phyloP scores from a whole-genome alignment of 1,140 invertebrate genomes.

The Atta cephalotes region DNA sequence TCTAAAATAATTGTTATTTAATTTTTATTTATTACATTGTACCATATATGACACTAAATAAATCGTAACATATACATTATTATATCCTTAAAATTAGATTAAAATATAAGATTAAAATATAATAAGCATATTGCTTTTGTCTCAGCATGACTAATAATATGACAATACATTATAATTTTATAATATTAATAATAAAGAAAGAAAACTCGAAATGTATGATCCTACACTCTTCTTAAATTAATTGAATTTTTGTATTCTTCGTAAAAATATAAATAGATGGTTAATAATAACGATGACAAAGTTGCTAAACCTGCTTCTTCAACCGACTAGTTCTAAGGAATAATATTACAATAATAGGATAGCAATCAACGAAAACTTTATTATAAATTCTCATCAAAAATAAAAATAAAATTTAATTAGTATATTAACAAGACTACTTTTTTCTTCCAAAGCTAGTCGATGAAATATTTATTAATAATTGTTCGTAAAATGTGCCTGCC shows the following conservation, averaged over 20 bases:
- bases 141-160: background rate
- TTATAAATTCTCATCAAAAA: conserved; percentile 53
- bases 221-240: background rate
- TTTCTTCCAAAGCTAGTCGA: conserved; percentile 17
- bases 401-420: conserved; percentile 58
- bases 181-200: conserved; percentile 17
- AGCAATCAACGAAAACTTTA: background rate
- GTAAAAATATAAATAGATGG: background rate
- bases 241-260: background rate
- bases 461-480: conserved; percentile 28
- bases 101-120: background rate
- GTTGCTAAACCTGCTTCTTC: conserved; percentile 33
- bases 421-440: conserved; percentile 9
- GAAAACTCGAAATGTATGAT: background rate
- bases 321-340: conserved; percentile 21
- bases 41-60: background rate
- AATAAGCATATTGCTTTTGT: background rate
- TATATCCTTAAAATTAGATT: background rate
- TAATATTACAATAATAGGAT: background rate
- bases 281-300: conserved; percentile 11
- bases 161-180: background rate
- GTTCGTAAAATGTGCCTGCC: conserved; percentile 1
- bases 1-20: background rate
- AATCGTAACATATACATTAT: background rate
- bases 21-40: background rate